Evolutionary conservation across 2,888 invertebrate genomes (phyloP).

Genomic region (Harpalus rufipes): DNA sequence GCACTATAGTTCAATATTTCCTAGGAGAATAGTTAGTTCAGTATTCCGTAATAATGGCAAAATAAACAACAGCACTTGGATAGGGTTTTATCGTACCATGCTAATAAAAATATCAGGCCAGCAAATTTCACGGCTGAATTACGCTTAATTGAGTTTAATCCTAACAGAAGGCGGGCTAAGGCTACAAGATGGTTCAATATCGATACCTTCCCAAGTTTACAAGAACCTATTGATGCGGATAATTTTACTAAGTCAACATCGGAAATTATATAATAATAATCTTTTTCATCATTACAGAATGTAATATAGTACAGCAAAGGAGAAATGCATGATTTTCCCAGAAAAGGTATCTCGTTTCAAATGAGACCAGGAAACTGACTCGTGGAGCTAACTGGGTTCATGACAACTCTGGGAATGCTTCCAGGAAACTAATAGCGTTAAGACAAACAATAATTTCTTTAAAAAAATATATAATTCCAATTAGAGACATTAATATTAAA

Average conservation of each 20-base stretch:
- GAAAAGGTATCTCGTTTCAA: too few relatives aligned
- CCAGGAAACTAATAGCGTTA: too few relatives aligned
- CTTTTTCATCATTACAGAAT: too few relatives aligned
- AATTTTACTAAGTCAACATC: slow-evolving; percentile 6
- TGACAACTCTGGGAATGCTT: too few relatives aligned
- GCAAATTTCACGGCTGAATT: slow-evolving; percentile 41
- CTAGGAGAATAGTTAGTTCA: background rate
- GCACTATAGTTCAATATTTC: background rate
- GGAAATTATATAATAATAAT: slow-evolving; percentile 24
- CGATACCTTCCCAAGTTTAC: slow-evolving; percentile 24
- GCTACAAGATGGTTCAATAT: slow-evolving; percentile 22
- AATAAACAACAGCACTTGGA: background rate
- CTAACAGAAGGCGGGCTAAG: slow-evolving; percentile 16
- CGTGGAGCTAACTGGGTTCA: too few relatives aligned
- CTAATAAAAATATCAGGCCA: slow-evolving; percentile 35
- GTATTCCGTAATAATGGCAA: background rate
- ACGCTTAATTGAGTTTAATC: slow-evolving; percentile 38
- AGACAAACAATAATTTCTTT: too few relatives aligned
- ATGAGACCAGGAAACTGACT: too few relatives aligned
- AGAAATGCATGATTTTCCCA: too few relatives aligned
- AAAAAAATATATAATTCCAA: too few relatives aligned
- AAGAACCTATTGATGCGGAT: slow-evolving; percentile 16
- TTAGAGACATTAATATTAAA: too few relatives aligned
- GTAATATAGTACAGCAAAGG: too few relatives aligned
- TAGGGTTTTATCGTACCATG: slow-evolving; percentile 2